Percentiles rank a stretch among this genome's conserved stretches.
These are phyloP conservation scores for Pterostichus madidus DNA, from an alignment of 2,888 invertebrate genomes.

Conservation along the genomic window DNA sequence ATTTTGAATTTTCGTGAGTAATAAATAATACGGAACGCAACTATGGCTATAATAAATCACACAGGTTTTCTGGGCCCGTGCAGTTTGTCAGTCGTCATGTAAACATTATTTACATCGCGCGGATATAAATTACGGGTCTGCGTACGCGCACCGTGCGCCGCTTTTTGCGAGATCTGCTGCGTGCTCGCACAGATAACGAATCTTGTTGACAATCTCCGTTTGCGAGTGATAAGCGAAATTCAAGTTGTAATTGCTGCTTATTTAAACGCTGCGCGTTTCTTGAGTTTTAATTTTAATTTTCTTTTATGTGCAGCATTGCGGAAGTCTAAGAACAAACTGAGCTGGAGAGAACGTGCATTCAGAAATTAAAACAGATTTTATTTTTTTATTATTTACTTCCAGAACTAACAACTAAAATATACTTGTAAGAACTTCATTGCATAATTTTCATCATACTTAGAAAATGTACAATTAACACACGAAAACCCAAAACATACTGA, in stretches of 20 bases:
- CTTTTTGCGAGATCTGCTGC: conserved; percentile 21
- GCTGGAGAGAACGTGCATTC: too few species aligned
- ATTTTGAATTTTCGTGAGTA: conserved; percentile 60
- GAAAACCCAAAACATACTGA: too few species aligned
- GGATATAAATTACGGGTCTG: conserved; percentile 60
- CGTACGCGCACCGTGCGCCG: conserved; percentile 29
- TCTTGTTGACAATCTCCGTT: conserved; percentile 60
- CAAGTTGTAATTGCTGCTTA: conserved; percentile 51
- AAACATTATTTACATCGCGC: conserved; percentile 65
- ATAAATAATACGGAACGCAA: conserved; percentile 60
- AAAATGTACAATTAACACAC: too few species aligned
- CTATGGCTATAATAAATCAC: conserved; percentile 56
- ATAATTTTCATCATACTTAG: too few species aligned
- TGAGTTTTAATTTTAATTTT: conserved; percentile 8
- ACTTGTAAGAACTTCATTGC: too few species aligned
- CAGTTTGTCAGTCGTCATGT: conserved; percentile 66
- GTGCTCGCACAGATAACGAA: conserved; percentile 33
- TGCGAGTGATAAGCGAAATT: conserved; percentile 29
- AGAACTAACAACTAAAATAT: too few species aligned
- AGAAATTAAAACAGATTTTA: too few species aligned
- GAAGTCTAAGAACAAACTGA: not conserved
- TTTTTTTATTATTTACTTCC: too few species aligned
- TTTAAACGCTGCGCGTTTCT: conserved; percentile 20
- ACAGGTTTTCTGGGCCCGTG: conserved; percentile 59
- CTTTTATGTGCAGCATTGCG: conserved; percentile 17